phyloP scores from a whole-genome alignment of 2,888 invertebrate genomes.

The Endotricha flammealis region DNA sequence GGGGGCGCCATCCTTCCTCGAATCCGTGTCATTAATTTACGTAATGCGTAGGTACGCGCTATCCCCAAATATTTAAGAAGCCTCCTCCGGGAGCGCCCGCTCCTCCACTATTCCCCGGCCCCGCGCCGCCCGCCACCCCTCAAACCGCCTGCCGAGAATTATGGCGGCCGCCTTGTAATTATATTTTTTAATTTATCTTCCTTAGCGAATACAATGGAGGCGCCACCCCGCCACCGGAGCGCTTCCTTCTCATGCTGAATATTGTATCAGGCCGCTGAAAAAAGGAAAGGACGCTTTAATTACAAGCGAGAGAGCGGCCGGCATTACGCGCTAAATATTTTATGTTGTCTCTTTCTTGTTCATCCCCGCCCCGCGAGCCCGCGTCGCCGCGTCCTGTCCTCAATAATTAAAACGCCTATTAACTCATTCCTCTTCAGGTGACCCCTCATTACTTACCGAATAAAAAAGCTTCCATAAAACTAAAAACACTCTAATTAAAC shows the following conservation, averaged over 20 bases:
- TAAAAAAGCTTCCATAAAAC: slow-evolving; percentile 40
- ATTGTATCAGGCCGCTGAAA: slow-evolving; percentile 78
- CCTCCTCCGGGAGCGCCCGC: slow-evolving; percentile 76
- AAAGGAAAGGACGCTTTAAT: slow-evolving; percentile 79
- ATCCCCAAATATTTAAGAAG: slow-evolving; percentile 79
- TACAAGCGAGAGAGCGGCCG: slow-evolving; percentile 75
- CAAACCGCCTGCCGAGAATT: slow-evolving; percentile 75
- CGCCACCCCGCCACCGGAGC: slow-evolving; percentile 76
- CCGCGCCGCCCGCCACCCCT: slow-evolving; percentile 44
- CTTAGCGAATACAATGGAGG: slow-evolving; percentile 81
- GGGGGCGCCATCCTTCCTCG: slow-evolving; percentile 76
- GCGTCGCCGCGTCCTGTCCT: slow-evolving; percentile 44
- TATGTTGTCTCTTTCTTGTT: slow-evolving; percentile 71
- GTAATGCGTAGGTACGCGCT: slow-evolving; percentile 79
- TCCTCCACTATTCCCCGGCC: slow-evolving; percentile 67
- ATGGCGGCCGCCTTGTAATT: slow-evolving; percentile 83
- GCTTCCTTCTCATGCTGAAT: slow-evolving; percentile 78
- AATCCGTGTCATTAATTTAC: slow-evolving; percentile 79
- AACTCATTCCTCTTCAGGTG: slow-evolving; percentile 71
- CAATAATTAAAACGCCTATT: slow-evolving; percentile 76
- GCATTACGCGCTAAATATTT: slow-evolving; percentile 75
- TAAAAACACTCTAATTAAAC: slow-evolving; percentile 23
- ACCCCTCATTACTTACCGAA: slow-evolving; percentile 60
- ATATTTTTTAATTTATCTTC: slow-evolving; percentile 86
- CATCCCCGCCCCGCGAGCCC: slow-evolving; percentile 34